A percentile compares a stretch with the other conserved stretches of the same genome.
These are phyloP conservation scores for Ormyrus labotus DNA, from an alignment of 2,888 invertebrate genomes.

Conservation along the genomic window DNA sequence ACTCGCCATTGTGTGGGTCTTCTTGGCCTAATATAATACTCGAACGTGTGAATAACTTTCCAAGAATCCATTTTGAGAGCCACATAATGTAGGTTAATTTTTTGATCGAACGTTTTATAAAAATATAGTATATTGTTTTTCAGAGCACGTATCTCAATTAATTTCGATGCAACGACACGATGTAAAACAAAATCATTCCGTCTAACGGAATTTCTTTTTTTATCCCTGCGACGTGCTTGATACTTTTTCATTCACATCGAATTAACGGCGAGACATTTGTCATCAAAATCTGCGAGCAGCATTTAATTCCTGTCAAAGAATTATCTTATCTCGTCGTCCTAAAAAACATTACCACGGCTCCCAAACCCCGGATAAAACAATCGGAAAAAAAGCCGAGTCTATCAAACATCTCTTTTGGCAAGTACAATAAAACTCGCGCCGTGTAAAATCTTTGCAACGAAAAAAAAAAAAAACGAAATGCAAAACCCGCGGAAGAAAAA, in stretches of 20 bases:
- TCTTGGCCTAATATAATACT: slow-evolving; percentile 13
- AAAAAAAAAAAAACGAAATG: neutral
- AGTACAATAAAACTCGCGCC: slow-evolving; percentile 8
- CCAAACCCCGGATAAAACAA: neutral
- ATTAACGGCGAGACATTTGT: too few species aligned
- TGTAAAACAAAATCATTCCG: too few species aligned
- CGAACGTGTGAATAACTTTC: neutral
- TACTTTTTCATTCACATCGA: too few species aligned
- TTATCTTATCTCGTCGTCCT: neutral
- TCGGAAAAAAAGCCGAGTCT: slow-evolving; percentile 3
- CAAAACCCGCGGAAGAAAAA: slow-evolving; percentile 22
- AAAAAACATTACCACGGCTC: neutral
- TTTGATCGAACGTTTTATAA: too few species aligned
- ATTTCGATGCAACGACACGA: too few species aligned
- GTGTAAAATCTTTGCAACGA: neutral
- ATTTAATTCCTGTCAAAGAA: neutral
- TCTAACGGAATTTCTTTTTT: too few species aligned
- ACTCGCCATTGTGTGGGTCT: slow-evolving; percentile 6
- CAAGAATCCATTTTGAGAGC: too few species aligned
- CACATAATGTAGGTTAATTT: too few species aligned
- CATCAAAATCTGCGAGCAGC: too few species aligned
- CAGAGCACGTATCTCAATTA: too few species aligned
- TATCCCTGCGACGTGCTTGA: too few species aligned
- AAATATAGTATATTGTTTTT: too few species aligned
- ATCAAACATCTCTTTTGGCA: neutral